A percentile compares a stretch with the other conserved stretches of the same genome.
Conservation (phyloP, 2,888 invertebrate genomes). For the Rhabditoides inermis region DNA sequence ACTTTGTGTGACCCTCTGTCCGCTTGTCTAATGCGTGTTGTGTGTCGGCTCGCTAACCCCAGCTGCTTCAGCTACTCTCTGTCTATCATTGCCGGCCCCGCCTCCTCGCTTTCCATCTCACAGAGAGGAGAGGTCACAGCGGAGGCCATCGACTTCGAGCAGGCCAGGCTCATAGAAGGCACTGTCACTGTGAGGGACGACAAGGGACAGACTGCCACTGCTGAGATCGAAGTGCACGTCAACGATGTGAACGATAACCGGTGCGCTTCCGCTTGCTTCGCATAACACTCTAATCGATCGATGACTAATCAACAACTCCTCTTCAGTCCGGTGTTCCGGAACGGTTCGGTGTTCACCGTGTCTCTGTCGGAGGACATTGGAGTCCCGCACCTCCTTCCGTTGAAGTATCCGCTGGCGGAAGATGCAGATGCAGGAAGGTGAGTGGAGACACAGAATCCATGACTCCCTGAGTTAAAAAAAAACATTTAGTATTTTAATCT, state of each 20-base stretch:
- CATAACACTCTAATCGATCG: too few species aligned
- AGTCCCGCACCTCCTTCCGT: slow-evolving; percentile 20
- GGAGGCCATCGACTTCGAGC: slow-evolving; percentile 17
- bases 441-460: too few species aligned
- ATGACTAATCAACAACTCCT: too few species aligned
- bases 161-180: slow-evolving; percentile 14
- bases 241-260: slow-evolving; percentile 27
- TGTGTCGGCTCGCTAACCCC: background rate
- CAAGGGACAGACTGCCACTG: slow-evolving; percentile 9
- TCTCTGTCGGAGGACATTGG: too few species aligned
- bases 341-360: slow-evolving; percentile 16
- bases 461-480: too few species aligned
- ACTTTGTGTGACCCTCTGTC: too few species aligned
- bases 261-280: slow-evolving; percentile 5
- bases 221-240: slow-evolving; percentile 16
- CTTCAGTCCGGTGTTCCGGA: slow-evolving; percentile 31
- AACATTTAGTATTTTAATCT: too few species aligned
- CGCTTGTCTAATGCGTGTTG: background rate
- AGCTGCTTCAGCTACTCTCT: background rate
- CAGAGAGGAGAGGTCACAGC: background rate
- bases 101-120: background rate
- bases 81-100: background rate
- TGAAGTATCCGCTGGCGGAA: slow-evolving; percentile 28
- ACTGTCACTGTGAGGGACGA: slow-evolving; percentile 8
- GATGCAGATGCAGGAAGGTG: slow-evolving; percentile 17